Base-by-base conservation (phyloP, 35 echinoderm and acorn worm genomes). In the Diadema setosum region DNA sequence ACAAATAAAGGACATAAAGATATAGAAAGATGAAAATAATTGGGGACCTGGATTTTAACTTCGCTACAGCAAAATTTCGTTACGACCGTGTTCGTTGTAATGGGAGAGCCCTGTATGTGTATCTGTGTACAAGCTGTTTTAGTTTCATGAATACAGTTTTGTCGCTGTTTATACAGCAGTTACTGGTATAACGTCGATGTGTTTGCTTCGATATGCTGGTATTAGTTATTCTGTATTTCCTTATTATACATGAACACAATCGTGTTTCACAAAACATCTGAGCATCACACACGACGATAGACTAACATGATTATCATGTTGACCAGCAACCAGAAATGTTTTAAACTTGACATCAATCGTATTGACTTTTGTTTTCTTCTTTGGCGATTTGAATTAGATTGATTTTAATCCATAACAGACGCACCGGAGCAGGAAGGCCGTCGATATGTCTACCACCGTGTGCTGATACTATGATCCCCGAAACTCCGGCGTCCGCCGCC, bases 401-500 rank as follows among this genome's bases (percentile, higher is more conserved):
- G 35, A 73, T 27, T 11, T 26, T 17, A 41, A 81, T 44, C 5
- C 43, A 40, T 31, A 27, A 21, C 27, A 14, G 23, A 91, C 82
- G 16, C 60, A 91, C 89, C 2, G 89, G 84, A 35, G 89, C 23
- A 17, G 90, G 90, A 0, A 59, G 27, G n/a, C 30, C 85, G 33
- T 92, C 74, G 2, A 92, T 18, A 34, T 92, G 90, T 43, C 90
- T 44, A 8, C 90, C 90, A 26, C 90, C 90, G 39, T 92, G 90
- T 30, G 85, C 85, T 21, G 90, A 92, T 45, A 92, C 34, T 32
- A 85, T 46, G 2, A 92, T 84, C 7, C 57, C 90, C 25, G 74
- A 69, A 11, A 84, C 90, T 18, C 90, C 90, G 44, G 85, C 37
- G 9, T 92, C 58, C 23, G 83, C 84, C 3, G 90, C 83, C 26